A percentile compares a stretch with the other conserved stretches of the same genome.
These are phyloP conservation scores for Eristalis tenax DNA, from an alignment of 2,888 invertebrate species.

Conservation along the genomic window DNA sequence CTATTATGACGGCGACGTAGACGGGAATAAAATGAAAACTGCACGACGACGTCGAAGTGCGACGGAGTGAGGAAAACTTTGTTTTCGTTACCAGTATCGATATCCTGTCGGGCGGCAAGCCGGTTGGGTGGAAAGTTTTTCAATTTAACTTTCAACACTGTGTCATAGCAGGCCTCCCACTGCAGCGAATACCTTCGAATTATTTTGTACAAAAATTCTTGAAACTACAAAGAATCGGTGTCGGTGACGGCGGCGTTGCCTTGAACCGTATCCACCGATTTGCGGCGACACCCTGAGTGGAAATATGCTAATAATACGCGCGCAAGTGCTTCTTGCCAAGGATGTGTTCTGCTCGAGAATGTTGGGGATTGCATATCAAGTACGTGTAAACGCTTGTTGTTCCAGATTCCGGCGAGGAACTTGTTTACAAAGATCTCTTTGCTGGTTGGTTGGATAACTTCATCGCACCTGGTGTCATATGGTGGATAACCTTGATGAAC, in stretches of 20 bases:
- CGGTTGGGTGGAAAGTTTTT: conserved; percentile 52
- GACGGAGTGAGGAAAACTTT: conserved; percentile 11
- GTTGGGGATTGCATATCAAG: not conserved
- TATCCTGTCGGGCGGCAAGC: conserved; percentile 46
- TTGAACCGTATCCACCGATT: not conserved
- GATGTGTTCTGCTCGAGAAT: not conserved
- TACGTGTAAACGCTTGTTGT: not conserved
- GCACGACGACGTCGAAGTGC: not conserved
- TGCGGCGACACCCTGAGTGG: not conserved
- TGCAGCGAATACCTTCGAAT: conserved; percentile 25
- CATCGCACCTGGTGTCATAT: not conserved
- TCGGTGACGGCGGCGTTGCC: not conserved
- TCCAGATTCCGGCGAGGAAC: not conserved
- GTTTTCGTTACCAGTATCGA: conserved; percentile 52
- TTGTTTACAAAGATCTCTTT: not conserved
- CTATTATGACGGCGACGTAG: conserved; percentile 30
- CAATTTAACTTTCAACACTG: conserved; percentile 68
- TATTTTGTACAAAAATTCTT: conserved; percentile 44
- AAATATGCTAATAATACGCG: not conserved
- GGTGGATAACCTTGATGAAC: not conserved
- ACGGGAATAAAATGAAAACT: not conserved
- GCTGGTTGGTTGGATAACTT: not conserved
- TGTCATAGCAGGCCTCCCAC: conserved; percentile 48
- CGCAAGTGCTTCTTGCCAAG: not conserved
- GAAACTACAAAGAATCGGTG: conserved; percentile 18